These are phyloP conservation scores for Hydrolagus affinis DNA, from an alignment of 2,113 vertebrate species.

Conservation along the genomic window DNA sequence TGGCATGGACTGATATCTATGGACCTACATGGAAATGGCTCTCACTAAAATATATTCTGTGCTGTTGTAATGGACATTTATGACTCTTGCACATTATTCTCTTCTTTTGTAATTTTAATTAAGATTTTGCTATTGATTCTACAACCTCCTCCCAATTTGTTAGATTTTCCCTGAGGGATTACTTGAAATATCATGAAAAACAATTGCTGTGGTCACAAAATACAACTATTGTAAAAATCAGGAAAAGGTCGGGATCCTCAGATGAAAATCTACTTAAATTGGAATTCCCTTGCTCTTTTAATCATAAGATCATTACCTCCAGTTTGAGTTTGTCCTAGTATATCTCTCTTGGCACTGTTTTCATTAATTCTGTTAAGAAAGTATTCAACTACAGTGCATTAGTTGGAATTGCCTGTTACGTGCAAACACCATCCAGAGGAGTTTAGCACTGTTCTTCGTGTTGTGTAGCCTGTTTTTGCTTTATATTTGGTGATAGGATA, in stretches of 20 bases:
- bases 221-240: background rate
- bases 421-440: too few species aligned
- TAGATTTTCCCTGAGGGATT: background rate
- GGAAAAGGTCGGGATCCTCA: background rate
- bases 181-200: background rate
- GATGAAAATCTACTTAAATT: background rate
- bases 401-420: background rate
- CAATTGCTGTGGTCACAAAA: background rate
- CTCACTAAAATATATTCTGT: conserved; percentile 11
- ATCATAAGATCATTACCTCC: background rate
- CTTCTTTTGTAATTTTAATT: conserved; percentile 16
- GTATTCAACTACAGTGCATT: background rate
- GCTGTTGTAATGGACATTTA: background rate
- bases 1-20: background rate
- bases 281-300: background rate
- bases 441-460: too few species aligned
- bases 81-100: conserved; percentile 5
- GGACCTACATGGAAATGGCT: background rate
- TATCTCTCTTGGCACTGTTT: background rate
- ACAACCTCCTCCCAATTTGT: background rate
- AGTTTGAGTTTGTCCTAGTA: background rate
- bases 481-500: too few species aligned
- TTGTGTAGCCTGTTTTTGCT: too few species aligned
- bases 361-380: conserved; percentile 12
- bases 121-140: background rate